A percentile compares a stretch with the other conserved stretches of the same genome.
These are phyloP conservation scores for Anthoscopus minutus DNA, from an alignment of 2,113 vertebrate genomes.

Conservation along the genomic window DNA sequence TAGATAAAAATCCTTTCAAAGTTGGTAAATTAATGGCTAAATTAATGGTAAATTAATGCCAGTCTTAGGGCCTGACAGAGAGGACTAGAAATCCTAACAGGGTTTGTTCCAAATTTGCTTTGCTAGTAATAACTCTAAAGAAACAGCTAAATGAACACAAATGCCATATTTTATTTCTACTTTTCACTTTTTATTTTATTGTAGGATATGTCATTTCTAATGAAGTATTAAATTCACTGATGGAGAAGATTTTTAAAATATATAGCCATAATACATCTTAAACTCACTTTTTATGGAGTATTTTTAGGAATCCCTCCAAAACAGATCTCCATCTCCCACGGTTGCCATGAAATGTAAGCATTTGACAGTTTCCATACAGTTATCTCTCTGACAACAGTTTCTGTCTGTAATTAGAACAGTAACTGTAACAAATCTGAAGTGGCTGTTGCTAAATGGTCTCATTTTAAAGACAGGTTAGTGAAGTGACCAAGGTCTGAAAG, in stretches of 20 bases:
- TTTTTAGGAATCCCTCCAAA: slow-evolving; percentile 30
- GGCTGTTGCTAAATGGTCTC: background rate
- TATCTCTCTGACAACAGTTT: background rate
- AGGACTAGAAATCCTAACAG: background rate
- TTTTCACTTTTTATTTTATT: background rate
- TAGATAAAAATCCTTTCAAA: slow-evolving; percentile 59
- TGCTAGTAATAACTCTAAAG: slow-evolving; percentile 4
- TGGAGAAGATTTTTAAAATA: background rate
- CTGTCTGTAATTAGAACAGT: background rate
- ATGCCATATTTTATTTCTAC: background rate
- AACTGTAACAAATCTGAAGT: background rate
- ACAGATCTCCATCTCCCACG: slow-evolving; percentile 2
- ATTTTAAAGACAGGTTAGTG: background rate
- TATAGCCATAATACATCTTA: background rate
- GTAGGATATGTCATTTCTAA: background rate
- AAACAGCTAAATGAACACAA: background rate
- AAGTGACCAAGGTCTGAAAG: background rate
- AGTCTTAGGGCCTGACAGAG: background rate
- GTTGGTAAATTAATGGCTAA: slow-evolving; percentile 37
- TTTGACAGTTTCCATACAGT: slow-evolving; percentile 20
- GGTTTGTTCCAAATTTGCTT: slow-evolving; percentile 1
- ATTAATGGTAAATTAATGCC: no score
- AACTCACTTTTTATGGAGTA: background rate
- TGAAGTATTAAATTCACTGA: slow-evolving; percentile 3
- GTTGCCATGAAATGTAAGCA: slow-evolving; percentile 25